These are phyloP conservation scores for Phoxinus dragarum DNA, from an alignment of 2,797 vertebrate species.

Conservation along the genomic window DNA sequence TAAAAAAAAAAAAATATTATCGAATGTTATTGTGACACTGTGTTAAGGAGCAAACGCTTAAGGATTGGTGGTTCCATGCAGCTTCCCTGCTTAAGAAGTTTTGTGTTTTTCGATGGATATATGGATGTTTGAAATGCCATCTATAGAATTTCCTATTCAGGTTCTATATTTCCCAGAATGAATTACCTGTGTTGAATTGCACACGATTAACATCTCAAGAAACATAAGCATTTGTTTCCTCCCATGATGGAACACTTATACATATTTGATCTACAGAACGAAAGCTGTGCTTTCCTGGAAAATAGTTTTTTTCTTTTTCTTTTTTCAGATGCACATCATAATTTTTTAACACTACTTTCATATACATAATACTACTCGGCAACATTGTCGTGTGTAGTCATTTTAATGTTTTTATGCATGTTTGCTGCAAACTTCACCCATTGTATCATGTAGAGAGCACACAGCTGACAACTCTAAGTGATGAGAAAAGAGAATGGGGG, in stretches of 20 bases:
- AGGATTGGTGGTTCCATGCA: background rate
- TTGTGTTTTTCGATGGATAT: background rate
- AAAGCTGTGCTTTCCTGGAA: background rate
- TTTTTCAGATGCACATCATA: no score
- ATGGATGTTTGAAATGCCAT: background rate
- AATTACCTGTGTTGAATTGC: background rate
- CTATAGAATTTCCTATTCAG: background rate
- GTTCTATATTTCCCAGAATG: background rate
- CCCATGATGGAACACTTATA: background rate
- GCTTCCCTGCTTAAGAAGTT: background rate
- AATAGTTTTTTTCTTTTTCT: background rate
- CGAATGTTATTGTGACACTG: no score
- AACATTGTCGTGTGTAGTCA: background rate
- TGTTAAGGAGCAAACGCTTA: background rate
- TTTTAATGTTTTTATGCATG: background rate
- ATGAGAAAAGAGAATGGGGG: slow-evolving; percentile 17
- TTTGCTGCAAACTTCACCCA: background rate
- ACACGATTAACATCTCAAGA: background rate
- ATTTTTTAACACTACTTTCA: background rate
- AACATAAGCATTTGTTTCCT: background rate
- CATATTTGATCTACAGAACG: background rate
- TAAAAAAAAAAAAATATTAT: no score
- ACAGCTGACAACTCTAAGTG: slow-evolving; percentile 18
- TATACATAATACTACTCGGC: background rate
- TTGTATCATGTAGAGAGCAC: background rate